Evolutionary conservation across 2,797 vertebrate genomes (phyloP).

Genomic region (Mareca penelope): DNA sequence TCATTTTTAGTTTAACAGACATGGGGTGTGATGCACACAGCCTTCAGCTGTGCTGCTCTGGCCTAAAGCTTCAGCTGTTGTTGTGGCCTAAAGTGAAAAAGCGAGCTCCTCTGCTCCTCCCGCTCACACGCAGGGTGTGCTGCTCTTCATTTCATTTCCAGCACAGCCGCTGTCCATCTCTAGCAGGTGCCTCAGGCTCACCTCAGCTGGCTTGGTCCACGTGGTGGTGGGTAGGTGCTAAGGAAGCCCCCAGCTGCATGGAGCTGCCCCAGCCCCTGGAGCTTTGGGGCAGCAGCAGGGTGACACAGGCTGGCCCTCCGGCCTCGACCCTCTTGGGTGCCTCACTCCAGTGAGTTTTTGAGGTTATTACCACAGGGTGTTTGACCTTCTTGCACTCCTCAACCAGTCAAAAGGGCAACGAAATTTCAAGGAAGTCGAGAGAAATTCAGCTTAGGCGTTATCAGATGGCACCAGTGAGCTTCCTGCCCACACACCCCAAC

Average conservation of each 20-base stretch:
- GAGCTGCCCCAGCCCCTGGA: rapidly evolving
- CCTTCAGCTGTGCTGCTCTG: neutral
- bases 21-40: neutral
- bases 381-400: neutral
- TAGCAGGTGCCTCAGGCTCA: neutral
- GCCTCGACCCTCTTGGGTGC: neutral
- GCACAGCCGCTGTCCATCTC: no score
- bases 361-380: neutral
- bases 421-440: neutral
- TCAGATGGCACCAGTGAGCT: neutral
- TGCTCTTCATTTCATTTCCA: neutral
- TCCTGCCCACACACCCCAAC: neutral
- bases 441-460: neutral
- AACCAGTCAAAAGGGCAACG: neutral
- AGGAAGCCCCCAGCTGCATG: neutral
- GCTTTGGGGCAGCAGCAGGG: neutral
- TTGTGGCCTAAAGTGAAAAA: neutral
- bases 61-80: neutral
- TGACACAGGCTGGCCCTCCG: rapidly evolving
- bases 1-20: neutral
- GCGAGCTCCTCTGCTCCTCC: neutral
- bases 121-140: neutral
- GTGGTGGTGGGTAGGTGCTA: neutral
- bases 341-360: neutral
- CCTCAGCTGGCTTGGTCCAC: rapidly evolving